A percentile compares a stretch with the other conserved stretches of the same genome.
These are phyloP conservation scores for Akabosia matsudoensis DNA, from an alignment of 1,140 invertebrate species.

Conservation along the genomic window DNA sequence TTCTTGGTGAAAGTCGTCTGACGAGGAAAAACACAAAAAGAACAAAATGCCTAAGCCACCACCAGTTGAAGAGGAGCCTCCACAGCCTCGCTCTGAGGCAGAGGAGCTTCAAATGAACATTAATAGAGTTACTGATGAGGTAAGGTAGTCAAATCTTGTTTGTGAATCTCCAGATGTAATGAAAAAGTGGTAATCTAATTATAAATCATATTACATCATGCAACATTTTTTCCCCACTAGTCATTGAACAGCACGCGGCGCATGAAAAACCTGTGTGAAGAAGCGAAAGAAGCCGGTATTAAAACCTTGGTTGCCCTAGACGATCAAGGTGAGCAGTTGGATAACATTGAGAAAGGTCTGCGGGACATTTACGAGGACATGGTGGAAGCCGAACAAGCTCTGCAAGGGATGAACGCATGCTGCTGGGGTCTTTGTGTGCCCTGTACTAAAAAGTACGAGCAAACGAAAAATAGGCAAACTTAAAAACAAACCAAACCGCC, in stretches of 20 bases:
- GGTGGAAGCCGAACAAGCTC: conserved; percentile 68
- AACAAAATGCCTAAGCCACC: conserved; percentile 54
- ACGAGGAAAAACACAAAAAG: background rate
- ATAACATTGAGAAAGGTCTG: conserved; percentile 68
- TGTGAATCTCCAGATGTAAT: background rate
- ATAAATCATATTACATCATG: too few species aligned
- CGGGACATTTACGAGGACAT: conserved; percentile 68
- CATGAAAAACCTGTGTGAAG: conserved; percentile 61
- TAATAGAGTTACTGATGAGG: conserved; percentile 85
- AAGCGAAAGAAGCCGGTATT: conserved; percentile 64
- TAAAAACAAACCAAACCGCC: background rate
- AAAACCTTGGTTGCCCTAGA: conserved; percentile 62
- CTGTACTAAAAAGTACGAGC: background rate
- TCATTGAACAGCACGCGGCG: conserved; percentile 61
- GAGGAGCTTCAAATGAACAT: conserved; percentile 84
- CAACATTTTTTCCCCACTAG: too few species aligned
- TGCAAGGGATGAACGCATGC: conserved; percentile 65
- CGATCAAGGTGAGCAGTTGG: conserved; percentile 66
- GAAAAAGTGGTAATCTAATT: too few species aligned
- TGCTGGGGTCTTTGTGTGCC: conserved; percentile 65
- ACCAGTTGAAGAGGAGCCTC: conserved; percentile 19
- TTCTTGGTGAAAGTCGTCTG: background rate
- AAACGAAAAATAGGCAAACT: background rate
- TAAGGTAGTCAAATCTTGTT: conserved; percentile 51
- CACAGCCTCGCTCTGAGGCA: conserved; percentile 70